Conservation (phyloP, 2,888 invertebrate species). For the Temnothorax unifasciatus region DNA sequence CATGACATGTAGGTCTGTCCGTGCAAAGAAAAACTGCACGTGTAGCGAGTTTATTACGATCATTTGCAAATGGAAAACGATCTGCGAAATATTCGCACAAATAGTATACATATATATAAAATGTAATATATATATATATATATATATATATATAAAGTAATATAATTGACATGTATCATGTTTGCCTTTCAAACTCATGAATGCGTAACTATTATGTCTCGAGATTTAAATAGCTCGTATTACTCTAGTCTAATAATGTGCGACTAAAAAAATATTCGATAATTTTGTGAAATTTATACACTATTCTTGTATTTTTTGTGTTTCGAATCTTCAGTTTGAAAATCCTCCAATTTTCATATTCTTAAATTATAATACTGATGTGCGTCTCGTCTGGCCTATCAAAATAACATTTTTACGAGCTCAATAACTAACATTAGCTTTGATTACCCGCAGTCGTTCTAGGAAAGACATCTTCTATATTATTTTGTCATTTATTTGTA, state of each 20-base stretch:
- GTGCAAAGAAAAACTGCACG: constrained; percentile 2
- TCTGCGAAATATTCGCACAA: neutral
- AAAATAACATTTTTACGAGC: neutral
- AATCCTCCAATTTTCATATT: neutral
- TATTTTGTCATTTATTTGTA: constrained; percentile 2
- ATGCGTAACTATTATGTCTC: neutral
- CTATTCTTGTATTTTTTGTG: neutral
- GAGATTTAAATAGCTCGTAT: constrained; percentile 26
- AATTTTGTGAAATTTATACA: neutral
- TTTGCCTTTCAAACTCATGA: neutral
- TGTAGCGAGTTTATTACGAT: constrained; percentile 18
- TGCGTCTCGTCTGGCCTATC: neutral
- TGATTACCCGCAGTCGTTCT: neutral
- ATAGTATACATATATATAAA: neutral
- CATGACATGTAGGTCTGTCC: constrained; percentile 10
- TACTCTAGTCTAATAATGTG: neutral
- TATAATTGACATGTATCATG: neutral
- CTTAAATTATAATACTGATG: neutral
- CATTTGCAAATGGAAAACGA: constrained; percentile 1
- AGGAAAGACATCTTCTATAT: neutral
- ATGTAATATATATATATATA: neutral
- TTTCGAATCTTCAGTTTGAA: neutral
- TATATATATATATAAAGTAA: neutral
- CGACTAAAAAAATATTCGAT: neutral
- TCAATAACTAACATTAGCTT: constrained; percentile 12